Evolutionary conservation across 2,888 invertebrate species (phyloP), one percentile per base, ranked within the genome.

Genomic region (Cantharis nigra): DNA sequence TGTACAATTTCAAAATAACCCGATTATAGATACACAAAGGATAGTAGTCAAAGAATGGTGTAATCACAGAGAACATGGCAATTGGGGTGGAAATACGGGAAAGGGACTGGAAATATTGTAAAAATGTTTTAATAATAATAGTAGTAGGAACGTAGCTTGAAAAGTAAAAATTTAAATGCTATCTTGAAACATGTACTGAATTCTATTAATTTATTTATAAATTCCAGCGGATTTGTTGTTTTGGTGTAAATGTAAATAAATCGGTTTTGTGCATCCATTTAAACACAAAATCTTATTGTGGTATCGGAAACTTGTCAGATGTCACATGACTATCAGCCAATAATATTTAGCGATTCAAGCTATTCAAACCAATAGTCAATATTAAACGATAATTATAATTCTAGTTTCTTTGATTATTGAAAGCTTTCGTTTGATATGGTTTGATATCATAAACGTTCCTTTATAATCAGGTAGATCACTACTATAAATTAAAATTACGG

Each of bases 1-100:
- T 75, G 79, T 67, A 79, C 69, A 70, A 75, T 74, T 77, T 71
- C 67, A 75, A 79, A 79, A 79, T 79, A 79, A 79, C 75, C 70
- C 73, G 77, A 79, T 79, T 79, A 75, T 72, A 49, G 67, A 77
- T 30, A 30, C 65, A 79, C 78, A 76, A 76, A 76, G 73, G 76
- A 74, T 76, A 73, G 71, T 78, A 73, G 71, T 78, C 78, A 73
- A 70, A 78, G 75, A 70, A 78, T 69, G 14, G 71, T 74, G 75
- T 78, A 72, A 76, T 76, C 75, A 78, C 72, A 78, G 71, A 74
- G 76, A 75, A 75, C 69, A 73, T 73, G 69, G 30, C 74, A 74
- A 79, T 65, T 77, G 71, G 63, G 11, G 74, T 77, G 79, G 76
- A 79, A 79, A 74, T 74, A 63, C 62, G 79, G 76, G 49, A 79